Base-by-base conservation (phyloP, 2,888 invertebrate species). In the Hymenopus coronatus region DNA sequence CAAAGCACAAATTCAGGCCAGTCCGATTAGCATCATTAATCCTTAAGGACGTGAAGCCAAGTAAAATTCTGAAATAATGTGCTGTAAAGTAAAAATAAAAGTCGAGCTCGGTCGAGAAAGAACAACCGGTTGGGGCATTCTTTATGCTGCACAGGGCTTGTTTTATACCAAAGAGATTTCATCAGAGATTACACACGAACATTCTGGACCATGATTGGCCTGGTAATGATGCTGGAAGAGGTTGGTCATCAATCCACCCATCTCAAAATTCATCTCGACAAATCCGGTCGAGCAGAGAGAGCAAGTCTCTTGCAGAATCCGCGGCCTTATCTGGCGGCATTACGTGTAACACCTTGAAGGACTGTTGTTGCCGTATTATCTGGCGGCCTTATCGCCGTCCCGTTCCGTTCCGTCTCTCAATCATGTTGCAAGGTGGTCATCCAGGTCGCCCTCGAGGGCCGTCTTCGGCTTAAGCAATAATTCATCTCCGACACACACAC, bases 401-500 rank as follows among this genome's bases (percentile, higher is more conserved):
- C 82, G 87, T 87, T 87, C 87, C 54, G 81, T 27, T 82, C 82
- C 82, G n/a, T 87, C 87, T 86, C 15, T 20, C 85, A 85, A 25
- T 15, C 33, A 7, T 54, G 28, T 28, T 28, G 84, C 84, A 84
- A 30, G 54, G 86, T 86, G 86, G 54, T 30, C 86, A 81, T 27
- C 54, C 70, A 85, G 85, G 54, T 85, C 85, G 85, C 85, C 54
- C 54, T 85, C 85, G 54, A 85, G 70, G 70, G 81, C 86, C 70
- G 86, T 86, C 86, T 86, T 86, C 86, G 27, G 70, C 86, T 70
- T 70, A 28, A 28, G 86, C 86, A 86, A 86, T 86, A 86, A 86
- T 86, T 86, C 86, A 86, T 86, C 86, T 70, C 86, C 70, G 86
- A 86, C 86, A 86, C 54, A 54, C 46, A 85, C 85, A 85, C 30